These are phyloP conservation scores for Cistogaster globosa DNA, from an alignment of 2,888 invertebrate genomes.

Conservation along the genomic window DNA sequence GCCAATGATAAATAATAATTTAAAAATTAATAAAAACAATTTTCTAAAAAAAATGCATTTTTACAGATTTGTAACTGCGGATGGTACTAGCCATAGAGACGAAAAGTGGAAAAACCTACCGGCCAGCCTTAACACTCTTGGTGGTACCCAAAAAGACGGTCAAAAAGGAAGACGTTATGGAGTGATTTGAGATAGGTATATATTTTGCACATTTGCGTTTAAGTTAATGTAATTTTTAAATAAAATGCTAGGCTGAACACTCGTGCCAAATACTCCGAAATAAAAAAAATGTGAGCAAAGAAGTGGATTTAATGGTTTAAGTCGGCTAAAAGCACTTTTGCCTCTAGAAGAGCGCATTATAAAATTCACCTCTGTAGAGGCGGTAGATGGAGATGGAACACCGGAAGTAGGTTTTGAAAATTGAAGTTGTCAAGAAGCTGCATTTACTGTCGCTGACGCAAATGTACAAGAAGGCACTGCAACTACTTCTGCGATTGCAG, in stretches of 20 bases:
- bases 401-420: slow-evolving; percentile 18
- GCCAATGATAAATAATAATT: not conserved
- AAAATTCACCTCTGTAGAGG: slow-evolving; percentile 12
- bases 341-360: slow-evolving; percentile 5
- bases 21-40: not conserved
- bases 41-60: not conserved
- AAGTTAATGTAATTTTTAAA: no score
- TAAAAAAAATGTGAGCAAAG: slow-evolving; percentile 9
- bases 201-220: no score
- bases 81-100: not conserved
- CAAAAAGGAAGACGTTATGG: slow-evolving; percentile 39
- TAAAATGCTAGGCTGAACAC: no score
- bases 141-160: slow-evolving; percentile 45
- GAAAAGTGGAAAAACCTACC: not conserved
- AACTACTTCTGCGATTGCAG: no score
- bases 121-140: slow-evolving; percentile 35
- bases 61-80: not conserved
- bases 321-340: not conserved
- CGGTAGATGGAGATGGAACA: slow-evolving; percentile 15
- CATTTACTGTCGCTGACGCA: not conserved
- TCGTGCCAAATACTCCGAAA: no score
- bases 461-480: not conserved
- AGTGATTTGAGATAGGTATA: slow-evolving; percentile 31
- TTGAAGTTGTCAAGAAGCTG: not conserved
- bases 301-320: slow-evolving; percentile 21